A percentile compares a stretch with the other conserved stretches of the same genome.
These are phyloP conservation scores for Hydrozoanthus gracilis DNA, from an alignment of 92 coral and sea anemone species.

Conservation along the genomic window DNA sequence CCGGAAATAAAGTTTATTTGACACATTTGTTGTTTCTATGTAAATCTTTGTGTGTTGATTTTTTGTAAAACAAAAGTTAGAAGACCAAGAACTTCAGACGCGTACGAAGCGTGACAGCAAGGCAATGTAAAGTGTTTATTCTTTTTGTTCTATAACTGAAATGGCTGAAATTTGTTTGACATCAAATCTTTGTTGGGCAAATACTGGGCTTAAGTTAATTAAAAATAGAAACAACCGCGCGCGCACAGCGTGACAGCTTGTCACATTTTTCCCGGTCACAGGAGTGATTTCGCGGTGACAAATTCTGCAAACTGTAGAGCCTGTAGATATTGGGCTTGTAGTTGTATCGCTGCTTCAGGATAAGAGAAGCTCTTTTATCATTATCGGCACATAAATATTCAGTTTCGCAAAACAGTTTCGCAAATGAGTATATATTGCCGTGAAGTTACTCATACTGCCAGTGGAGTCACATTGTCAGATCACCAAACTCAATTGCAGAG, in stretches of 20 bases:
- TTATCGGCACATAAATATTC: neutral
- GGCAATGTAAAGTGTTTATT: conserved; percentile 2
- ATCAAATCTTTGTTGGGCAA: conserved; percentile 3
- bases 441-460: neutral
- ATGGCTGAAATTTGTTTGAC: conserved; percentile 3
- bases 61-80: conserved; percentile 3
- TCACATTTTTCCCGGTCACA: conserved; percentile 15
- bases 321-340: neutral
- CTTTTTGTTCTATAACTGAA: conserved; percentile 2
- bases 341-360: conserved; percentile 17
- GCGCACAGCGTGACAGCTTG: conserved; percentile 21
- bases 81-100: conserved; percentile 2
- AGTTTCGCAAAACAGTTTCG: neutral
- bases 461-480: conserved; percentile 9
- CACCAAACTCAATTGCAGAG: conserved; percentile 1
- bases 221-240: conserved; percentile 10
- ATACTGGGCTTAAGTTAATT: neutral
- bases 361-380: neutral
- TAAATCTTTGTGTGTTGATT: conserved; percentile 13
- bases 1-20: conserved; percentile 9
- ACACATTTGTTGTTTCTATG: conserved; percentile 9
- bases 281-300: conserved; percentile 15
- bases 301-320: neutral
- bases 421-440: neutral
- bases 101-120: conserved; percentile 9